Base-by-base conservation (phyloP, 1,140 invertebrate genomes). In the Carposina sasakii region DNA sequence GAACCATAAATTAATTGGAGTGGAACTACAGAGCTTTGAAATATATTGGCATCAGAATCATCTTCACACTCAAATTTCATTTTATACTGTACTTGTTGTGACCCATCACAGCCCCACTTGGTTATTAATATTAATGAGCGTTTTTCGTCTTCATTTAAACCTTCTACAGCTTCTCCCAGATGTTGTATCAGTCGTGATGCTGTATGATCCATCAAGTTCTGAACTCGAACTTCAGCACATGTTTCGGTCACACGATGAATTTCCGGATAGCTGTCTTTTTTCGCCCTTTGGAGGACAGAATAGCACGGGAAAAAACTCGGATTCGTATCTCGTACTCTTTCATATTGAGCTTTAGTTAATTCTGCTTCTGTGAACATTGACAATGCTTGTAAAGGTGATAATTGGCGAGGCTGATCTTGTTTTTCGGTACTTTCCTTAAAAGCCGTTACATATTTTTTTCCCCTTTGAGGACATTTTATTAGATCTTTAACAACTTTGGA, bases 181-280 rank as follows among this genome's bases (percentile, higher is more conserved):
- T 53, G 52, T 15, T 21, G 19, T 8, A 52, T 55, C 17, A 72
- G 45, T n/a, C 69, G 53, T 26, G 9, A 37, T 17, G 39, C 50
- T 13, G 63, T 66, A 52, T 57, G 58, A 40, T 74, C 36, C n/a
- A 75, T 12, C 53, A 75, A 51, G 24, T 17, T 22, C 52, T 74
- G 69, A 23, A 76, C 34, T 3, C 59, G 17, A 3, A 56, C 49
- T 58, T 75, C 60, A 4, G 63, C 66, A 28, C 48, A 52, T 20
- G 52, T 70, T 16, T 51, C 62, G 2, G 67, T 75, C 20, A 73
- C 59, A 13, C 12, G 50, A 23, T 52, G 52, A 8, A 44, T 39
- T 28, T 63, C 52, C 1, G 67, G 61, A 52, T 68, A 70, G 40
- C 64, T 66, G 22, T 66, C 41, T 43, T 50, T 20, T 59, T 70